A percentile compares a stretch with the other conserved stretches of the same genome.
These are phyloP conservation scores for Grallaria varia DNA, from an alignment of 2,113 vertebrate species.

Conservation along the genomic window DNA sequence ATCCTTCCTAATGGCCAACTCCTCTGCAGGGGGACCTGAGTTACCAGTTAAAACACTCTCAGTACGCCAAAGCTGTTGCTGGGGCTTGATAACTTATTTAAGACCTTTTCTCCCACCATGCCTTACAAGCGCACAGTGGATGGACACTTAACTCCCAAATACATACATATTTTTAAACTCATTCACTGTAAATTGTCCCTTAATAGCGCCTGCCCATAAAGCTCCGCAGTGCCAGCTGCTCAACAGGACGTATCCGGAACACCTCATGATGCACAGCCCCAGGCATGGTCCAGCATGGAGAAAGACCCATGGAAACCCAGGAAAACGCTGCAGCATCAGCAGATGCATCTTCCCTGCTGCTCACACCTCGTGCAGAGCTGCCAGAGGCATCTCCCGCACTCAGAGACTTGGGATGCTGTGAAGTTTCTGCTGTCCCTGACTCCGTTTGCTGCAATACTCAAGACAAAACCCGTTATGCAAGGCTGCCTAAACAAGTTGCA, in stretches of 20 bases:
- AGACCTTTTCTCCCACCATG: not conserved
- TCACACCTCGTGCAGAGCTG: not conserved
- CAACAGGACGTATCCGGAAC: not conserved
- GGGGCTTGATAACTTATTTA: not conserved
- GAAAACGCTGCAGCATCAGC: rapidly evolving
- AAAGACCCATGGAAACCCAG: not conserved
- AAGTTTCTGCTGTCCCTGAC: not conserved
- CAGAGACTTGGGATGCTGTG: not conserved
- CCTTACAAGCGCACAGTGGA: not conserved
- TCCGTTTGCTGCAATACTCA: not conserved
- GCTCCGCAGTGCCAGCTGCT: not conserved
- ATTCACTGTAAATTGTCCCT: not conserved
- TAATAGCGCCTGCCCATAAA: not conserved
- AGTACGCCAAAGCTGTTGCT: not conserved
- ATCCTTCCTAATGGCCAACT: not conserved
- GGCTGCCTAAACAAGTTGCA: conserved; percentile 44
- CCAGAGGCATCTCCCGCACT: not conserved
- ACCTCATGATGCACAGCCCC: not conserved
- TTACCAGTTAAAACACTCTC: not conserved
- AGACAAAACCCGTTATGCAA: conserved; percentile 47
- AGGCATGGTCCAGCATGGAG: rapidly evolving
- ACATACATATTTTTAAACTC: not conserved
- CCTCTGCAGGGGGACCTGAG: not conserved
- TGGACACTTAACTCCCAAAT: not conserved
- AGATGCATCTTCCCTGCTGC: not conserved